Base-by-base conservation (phyloP, 35 echinoderm and acorn worm species). In the Stichopus chloronotus region DNA sequence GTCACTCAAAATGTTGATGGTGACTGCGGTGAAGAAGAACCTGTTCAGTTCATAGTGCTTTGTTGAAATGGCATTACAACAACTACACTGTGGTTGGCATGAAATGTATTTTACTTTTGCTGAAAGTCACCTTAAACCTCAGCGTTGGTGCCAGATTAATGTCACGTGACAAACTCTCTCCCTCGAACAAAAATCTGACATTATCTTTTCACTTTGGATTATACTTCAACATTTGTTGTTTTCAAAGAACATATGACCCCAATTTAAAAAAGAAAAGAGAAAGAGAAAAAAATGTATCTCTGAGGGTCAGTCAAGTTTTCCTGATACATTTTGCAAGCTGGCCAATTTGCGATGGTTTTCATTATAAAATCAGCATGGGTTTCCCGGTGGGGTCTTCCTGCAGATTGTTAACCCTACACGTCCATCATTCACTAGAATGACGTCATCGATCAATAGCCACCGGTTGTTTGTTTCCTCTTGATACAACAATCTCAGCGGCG, bases 271-370 rank as follows among this genome's bases (percentile, higher is more conserved):
- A 43, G 3, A 43, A 43, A 43, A 43, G 3, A 43, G 3, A 43
- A 0, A 43, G 1, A 20, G 69, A 6, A 19, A 20, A 19, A 72
- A 72, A 20, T 72, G 69, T 72, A 3, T 17, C 21, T 72, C 16
- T 72, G 17, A 72, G 17, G 69, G 69, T 72, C 69, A 72, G 21
- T n/a, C 69, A 72, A 72, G 69, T 72, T 72, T 72, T 72, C 69
- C 21, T 72, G 69, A 72, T 19, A 72, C 17, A 72, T 72, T 17
- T 72, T 72, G 69, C 69, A 72, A 20, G 69, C 10, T 19, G 21
- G 69, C 69, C 69, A 72, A 72, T 72, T 72, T 72, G 69, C 21
- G 69, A 20, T 72, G 69, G 69, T 72, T 17, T 19, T 19, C 69
- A 72, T 72, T 72, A 72, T 72, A 20, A 72, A 43, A n/a, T 72